phyloP scores from a whole-genome alignment of 2,113 vertebrate genomes.

The Gavia stellata region DNA sequence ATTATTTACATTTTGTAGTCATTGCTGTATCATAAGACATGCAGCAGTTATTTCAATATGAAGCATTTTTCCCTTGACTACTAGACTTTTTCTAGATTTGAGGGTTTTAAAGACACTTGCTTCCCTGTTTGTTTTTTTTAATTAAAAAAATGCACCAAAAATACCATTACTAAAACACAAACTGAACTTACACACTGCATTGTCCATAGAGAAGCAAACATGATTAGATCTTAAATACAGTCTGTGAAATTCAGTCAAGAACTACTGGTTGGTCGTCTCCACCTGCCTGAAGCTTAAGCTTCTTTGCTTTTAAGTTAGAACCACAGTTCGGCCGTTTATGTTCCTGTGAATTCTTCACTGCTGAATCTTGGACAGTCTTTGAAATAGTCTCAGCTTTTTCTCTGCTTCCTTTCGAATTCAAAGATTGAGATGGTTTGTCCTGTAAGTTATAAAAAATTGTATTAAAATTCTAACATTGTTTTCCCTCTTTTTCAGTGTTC shows the following conservation, averaged over 20 bases:
- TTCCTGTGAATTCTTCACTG: conserved; percentile 66
- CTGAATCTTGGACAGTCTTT: not conserved
- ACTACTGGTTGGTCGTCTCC: conserved; percentile 13
- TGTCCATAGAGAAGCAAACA: not conserved
- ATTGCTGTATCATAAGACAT: not conserved
- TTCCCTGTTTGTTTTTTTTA: not conserved
- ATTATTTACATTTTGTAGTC: not conserved
- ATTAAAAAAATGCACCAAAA: not conserved
- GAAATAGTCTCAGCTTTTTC: not conserved
- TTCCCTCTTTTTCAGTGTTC: not conserved
- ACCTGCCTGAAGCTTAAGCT: conserved; percentile 46
- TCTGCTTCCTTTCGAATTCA: not conserved
- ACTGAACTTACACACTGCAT: not conserved
- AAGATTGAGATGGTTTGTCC: conserved; percentile 37
- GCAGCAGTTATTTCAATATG: not conserved
- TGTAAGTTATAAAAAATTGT: conserved; percentile 7
- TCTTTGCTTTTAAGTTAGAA: conserved; percentile 60
- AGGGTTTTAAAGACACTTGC: not conserved
- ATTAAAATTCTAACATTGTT: not conserved
- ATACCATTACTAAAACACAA: not conserved
- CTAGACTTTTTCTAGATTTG: not conserved
- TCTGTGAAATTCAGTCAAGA: conserved; percentile 24
- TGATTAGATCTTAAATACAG: not conserved
- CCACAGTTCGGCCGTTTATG: conserved; percentile 60
- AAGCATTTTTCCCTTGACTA: not conserved